Evolutionary conservation across 1,140 invertebrate species (phyloP).

Genomic region (Drosophila neocordata): DNA sequence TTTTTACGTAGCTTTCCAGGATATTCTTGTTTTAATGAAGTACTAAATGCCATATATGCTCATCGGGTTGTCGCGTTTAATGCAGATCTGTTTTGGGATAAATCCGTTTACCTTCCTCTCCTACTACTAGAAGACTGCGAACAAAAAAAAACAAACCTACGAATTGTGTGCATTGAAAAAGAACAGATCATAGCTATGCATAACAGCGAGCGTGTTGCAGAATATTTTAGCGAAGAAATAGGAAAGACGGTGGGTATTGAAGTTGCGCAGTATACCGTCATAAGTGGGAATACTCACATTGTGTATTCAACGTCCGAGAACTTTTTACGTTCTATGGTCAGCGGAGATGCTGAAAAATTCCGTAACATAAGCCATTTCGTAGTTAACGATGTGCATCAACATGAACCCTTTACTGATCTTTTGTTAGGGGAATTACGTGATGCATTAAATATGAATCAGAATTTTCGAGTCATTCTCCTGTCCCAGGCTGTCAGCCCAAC

Average conservation of each 20-base stretch:
- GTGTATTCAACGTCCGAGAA: constrained; percentile 62
- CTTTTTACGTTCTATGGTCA: constrained; percentile 60
- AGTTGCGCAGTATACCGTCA: constrained; percentile 88
- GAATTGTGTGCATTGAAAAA: constrained; percentile 62
- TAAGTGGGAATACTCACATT: constrained; percentile 52
- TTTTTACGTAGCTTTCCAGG: constrained; percentile 23
- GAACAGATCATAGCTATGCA: constrained; percentile 55
- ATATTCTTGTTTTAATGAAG: neutral
- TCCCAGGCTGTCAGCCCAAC: constrained; percentile 78
- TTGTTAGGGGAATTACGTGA: constrained; percentile 92
- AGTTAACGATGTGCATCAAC: constrained; percentile 96
- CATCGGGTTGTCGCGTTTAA: constrained; percentile 54
- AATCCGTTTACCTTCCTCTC: constrained; percentile 53
- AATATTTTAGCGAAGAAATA: constrained; percentile 93
- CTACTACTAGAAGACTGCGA: constrained; percentile 53
- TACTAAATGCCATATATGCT: constrained; percentile 35
- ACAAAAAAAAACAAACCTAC: constrained; percentile 31
- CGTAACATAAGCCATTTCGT: constrained; percentile 91
- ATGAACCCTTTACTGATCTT: constrained; percentile 96
- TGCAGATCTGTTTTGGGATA: constrained; percentile 55
- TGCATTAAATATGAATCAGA: constrained; percentile 87
- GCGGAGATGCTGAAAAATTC: constrained; percentile 57
- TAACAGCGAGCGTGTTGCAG: constrained; percentile 84
- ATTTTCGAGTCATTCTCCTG: constrained; percentile 94
- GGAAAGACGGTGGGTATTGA: constrained; percentile 97